These are phyloP conservation scores for Callipepla squamata DNA, from an alignment of 2,113 vertebrate genomes.

Conservation along the genomic window DNA sequence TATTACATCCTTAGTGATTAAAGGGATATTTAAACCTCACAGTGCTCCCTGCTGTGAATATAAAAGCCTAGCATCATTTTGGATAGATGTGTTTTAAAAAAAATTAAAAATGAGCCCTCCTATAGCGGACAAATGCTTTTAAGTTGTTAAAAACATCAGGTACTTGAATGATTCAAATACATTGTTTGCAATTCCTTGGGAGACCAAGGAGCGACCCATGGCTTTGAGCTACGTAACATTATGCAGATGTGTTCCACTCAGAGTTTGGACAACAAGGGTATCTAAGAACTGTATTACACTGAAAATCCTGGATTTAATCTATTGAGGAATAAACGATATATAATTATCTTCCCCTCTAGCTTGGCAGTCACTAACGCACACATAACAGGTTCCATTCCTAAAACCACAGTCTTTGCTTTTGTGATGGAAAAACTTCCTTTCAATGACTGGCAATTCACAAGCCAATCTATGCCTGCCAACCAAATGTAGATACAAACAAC, in stretches of 20 bases:
- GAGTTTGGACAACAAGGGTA: neutral
- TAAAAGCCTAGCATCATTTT: constrained; percentile 67
- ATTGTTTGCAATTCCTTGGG: constrained; percentile 1
- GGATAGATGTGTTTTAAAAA: constrained; percentile 41
- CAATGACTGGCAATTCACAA: neutral
- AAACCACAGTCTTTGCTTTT: neutral
- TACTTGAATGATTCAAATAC: constrained; percentile 1
- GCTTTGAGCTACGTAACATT: neutral
- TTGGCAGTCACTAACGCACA: neutral
- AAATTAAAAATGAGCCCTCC: constrained; percentile 63
- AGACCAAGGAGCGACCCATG: neutral
- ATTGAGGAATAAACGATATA: neutral
- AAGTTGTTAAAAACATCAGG: constrained; percentile 38
- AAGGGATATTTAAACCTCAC: constrained; percentile 72
- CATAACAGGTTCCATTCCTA: neutral
- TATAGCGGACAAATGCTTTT: constrained; percentile 47
- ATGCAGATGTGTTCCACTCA: neutral
- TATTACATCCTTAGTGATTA: constrained; percentile 77
- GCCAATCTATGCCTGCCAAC: neutral
- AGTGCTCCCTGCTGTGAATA: constrained; percentile 68
- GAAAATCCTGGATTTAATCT: neutral
- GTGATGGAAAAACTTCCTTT: neutral
- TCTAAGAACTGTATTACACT: neutral
- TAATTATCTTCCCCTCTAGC: neutral
- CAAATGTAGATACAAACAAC: neutral